Percentiles rank a stretch among this genome's conserved stretches.
Evolutionary conservation across 1,140 invertebrate genomes (phyloP).

Genomic region (Holcopasites calliopsidis): DNA sequence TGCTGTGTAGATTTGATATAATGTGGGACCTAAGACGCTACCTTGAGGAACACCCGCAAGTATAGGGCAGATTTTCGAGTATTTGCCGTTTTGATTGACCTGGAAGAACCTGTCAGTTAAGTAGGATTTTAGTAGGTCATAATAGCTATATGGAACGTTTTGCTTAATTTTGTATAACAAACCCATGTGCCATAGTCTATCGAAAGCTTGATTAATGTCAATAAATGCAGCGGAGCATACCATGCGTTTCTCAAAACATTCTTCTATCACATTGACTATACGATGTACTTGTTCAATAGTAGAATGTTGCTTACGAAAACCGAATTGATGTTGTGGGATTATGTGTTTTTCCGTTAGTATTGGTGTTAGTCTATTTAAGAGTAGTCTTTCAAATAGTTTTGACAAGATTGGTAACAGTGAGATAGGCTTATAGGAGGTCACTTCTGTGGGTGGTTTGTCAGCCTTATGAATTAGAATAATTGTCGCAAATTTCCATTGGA

Average conservation of each 20-base stretch:
- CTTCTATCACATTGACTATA: slow-evolving; percentile 44
- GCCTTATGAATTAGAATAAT: slow-evolving; percentile 69
- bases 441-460: slow-evolving; percentile 61
- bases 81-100: background rate
- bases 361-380: slow-evolving; percentile 51
- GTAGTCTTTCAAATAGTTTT: slow-evolving; percentile 67
- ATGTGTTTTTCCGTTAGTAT: slow-evolving; percentile 3
- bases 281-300: slow-evolving; percentile 64
- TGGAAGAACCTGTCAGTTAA: background rate
- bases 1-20: no score
- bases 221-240: slow-evolving; percentile 41
- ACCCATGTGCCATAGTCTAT: slow-evolving; percentile 68
- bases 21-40: no score
- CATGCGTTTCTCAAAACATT: slow-evolving; percentile 37
- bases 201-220: slow-evolving; percentile 62
- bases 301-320: slow-evolving; percentile 68
- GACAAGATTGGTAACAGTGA: slow-evolving; percentile 63
- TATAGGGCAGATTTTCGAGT: background rate
- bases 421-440: slow-evolving; percentile 67
- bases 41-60: no score
- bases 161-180: slow-evolving; percentile 54
- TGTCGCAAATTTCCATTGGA: slow-evolving; percentile 69
- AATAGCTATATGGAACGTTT: slow-evolving; percentile 1
- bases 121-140: slow-evolving; percentile 7
- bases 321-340: slow-evolving; percentile 58